Evolutionary conservation across 2,113 vertebrate genomes (phyloP).

Genomic region (Tricholaema leucomelas): DNA sequence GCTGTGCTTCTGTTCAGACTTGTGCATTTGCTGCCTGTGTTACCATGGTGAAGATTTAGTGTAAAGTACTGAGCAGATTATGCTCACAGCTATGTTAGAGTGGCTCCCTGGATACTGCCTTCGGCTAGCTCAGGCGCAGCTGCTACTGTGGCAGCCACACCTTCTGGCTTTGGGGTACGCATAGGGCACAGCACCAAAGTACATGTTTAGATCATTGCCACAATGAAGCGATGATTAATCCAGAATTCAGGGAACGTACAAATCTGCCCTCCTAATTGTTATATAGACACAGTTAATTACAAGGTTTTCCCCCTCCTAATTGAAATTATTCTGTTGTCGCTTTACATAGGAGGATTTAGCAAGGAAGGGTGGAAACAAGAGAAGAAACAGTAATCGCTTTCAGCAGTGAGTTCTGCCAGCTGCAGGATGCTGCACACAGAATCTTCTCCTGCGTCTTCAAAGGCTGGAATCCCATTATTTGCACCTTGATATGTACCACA

Average conservation of each 20-base stretch:
- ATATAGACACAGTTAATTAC: constrained; percentile 33
- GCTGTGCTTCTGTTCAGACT: neutral
- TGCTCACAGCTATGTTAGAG: fast-evolving
- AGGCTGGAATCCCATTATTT: neutral
- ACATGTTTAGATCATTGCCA: neutral
- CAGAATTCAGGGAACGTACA: constrained; percentile 1
- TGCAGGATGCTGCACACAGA: neutral
- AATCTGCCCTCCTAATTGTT: constrained; percentile 31
- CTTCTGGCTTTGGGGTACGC: constrained; percentile 44
- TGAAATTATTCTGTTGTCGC: constrained; percentile 44
- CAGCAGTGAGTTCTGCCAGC: neutral
- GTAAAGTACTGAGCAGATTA: neutral
- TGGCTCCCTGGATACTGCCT: neutral
- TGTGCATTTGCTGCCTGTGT: neutral
- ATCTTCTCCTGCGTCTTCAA: neutral
- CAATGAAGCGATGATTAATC: constrained; percentile 15
- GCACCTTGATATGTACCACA: neutral
- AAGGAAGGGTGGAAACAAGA: neutral
- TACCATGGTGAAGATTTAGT: neutral
- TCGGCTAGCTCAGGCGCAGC: neutral
- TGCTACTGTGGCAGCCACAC: neutral
- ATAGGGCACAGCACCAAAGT: neutral
- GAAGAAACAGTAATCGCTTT: neutral
- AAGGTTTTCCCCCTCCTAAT: neutral
- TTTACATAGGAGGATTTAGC: neutral